A percentile compares a stretch with the other conserved stretches of the same genome.
phyloP scores from a whole-genome alignment of 2,888 invertebrate species.

The Lingula anatina region DNA sequence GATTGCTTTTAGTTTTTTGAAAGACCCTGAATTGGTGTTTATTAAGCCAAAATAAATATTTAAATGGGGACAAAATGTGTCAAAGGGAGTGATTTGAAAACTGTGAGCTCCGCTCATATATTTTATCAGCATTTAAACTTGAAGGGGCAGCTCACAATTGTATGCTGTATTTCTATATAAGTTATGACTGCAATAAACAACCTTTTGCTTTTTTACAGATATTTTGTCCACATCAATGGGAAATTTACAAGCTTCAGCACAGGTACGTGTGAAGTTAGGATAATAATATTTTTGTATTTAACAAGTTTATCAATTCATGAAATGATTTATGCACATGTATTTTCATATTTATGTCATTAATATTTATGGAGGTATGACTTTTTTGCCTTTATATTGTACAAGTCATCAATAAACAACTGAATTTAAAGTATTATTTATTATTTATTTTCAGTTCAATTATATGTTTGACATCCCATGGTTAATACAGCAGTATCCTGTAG shows the following conservation, averaged over 20 bases:
- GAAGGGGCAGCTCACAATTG: no score
- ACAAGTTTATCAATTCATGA: background rate
- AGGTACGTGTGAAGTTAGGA: conserved; percentile 21
- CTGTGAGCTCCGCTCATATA: no score
- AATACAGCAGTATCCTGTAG: conserved; percentile 72
- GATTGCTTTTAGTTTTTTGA: no score
- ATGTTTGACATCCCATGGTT: conserved; percentile 90
- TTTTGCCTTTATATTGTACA: background rate
- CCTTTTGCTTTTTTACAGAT: conserved; percentile 24
- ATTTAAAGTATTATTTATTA: conserved; percentile 7
- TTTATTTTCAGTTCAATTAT: conserved; percentile 72
- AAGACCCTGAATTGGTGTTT: no score
- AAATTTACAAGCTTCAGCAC: conserved; percentile 47
- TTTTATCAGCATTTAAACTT: no score
- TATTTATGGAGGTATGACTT: background rate
- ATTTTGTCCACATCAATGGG: conserved; percentile 47
- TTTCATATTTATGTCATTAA: background rate
- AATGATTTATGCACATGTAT: background rate
- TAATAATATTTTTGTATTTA: background rate
- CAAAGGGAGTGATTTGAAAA: no score
- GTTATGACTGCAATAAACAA: background rate
- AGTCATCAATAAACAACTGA: background rate
- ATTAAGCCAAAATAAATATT: no score
- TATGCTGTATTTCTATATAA: background rate
- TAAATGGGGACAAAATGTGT: no score